Evolutionary conservation across 1,140 invertebrate genomes (phyloP).

Genomic region (Tetranychus cinnabarinus): DNA sequence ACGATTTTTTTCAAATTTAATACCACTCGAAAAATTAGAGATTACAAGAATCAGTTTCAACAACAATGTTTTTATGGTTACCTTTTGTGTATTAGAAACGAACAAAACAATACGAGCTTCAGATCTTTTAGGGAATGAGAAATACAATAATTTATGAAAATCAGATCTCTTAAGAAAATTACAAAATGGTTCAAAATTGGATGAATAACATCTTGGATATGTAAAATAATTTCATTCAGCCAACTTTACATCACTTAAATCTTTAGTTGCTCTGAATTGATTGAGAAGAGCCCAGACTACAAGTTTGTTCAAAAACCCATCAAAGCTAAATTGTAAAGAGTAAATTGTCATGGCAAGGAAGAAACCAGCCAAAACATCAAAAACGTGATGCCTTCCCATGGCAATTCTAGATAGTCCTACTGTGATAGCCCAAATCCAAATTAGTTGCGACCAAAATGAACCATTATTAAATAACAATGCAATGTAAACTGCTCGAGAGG

Average conservation of each 20-base stretch:
- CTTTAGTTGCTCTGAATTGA: neutral
- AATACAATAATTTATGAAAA: no score
- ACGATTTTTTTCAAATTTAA: no score
- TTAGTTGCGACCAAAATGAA: slow-evolving; percentile 21
- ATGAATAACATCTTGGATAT: no score
- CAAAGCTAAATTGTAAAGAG: neutral
- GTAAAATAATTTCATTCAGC: no score
- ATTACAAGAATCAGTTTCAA: no score
- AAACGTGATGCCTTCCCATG: slow-evolving; percentile 54
- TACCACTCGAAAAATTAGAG: no score
- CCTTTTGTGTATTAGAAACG: no score
- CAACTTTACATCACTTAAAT: neutral
- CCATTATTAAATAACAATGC: slow-evolving; percentile 25
- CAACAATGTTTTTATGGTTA: no score
- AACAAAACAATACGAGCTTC: no score
- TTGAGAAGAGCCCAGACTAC: neutral
- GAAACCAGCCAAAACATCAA: slow-evolving; percentile 52
- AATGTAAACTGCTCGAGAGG: slow-evolving; percentile 56
- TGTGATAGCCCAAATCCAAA: slow-evolving; percentile 40
- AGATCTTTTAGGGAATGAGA: no score
- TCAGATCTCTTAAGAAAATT: no score
- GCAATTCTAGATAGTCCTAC: slow-evolving; percentile 55
- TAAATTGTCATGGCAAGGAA: neutral
- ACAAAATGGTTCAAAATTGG: no score
- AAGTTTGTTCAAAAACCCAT: neutral